Evolutionary conservation across 2,797 vertebrate species (phyloP).

Genomic region (Artibeus jamaicensis): DNA sequence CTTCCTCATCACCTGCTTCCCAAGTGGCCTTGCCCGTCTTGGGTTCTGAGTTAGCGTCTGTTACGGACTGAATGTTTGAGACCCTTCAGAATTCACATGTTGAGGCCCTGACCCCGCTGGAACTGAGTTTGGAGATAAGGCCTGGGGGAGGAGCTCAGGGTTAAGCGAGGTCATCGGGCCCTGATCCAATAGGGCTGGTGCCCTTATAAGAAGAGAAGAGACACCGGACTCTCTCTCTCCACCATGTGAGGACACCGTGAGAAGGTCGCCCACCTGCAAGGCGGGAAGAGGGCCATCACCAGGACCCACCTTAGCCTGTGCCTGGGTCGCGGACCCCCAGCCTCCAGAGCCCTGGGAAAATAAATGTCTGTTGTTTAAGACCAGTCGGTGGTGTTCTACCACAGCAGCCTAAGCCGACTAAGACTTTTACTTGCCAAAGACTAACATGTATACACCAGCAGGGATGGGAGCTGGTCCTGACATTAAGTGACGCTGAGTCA

Average conservation of each 20-base stretch:
- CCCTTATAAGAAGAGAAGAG: neutral
- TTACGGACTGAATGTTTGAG: neutral
- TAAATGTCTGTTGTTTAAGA: neutral
- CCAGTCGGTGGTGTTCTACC: neutral
- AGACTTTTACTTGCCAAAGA: neutral
- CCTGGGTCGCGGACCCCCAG: neutral
- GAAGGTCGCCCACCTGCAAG: neutral
- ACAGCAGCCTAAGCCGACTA: neutral
- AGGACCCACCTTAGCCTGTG: neutral
- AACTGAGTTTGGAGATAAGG: neutral
- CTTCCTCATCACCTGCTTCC: neutral
- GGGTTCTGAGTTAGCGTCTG: neutral
- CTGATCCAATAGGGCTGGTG: neutral
- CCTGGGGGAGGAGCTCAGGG: neutral
- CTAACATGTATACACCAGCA: neutral
- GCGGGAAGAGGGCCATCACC: neutral
- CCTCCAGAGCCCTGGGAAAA: neutral
- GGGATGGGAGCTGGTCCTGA: neutral
- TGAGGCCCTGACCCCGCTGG: neutral
- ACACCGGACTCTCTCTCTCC: neutral
- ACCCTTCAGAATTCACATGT: neutral
- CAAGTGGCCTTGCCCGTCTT: neutral
- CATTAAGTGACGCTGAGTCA: neutral
- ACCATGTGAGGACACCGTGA: fast-evolving
- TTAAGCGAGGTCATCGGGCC: neutral